Conservation (phyloP, 2,888 invertebrate genomes). For the Amphipyra tragopoginis region DNA sequence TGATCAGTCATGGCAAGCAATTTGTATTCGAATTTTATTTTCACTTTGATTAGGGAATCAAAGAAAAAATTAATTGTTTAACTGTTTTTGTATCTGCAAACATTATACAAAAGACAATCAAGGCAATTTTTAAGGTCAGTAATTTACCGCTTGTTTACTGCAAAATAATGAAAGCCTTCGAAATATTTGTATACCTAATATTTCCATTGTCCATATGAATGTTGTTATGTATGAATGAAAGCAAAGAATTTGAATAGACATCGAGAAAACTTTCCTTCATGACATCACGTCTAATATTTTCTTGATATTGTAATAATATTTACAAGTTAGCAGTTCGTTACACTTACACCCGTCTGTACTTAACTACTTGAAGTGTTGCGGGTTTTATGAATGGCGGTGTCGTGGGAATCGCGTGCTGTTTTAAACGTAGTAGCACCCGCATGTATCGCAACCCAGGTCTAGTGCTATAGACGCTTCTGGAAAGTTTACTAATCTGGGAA, state of each 20-base stretch:
- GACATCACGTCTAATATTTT: not conserved
- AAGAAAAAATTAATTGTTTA: not conserved
- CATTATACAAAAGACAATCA: too few relatives aligned
- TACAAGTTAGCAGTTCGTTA: slow-evolving; percentile 48
- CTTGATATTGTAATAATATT: not conserved
- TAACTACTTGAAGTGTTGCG: slow-evolving; percentile 45
- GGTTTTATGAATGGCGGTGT: slow-evolving; percentile 60
- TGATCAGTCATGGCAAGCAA: not conserved
- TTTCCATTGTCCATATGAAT: slow-evolving; percentile 18
- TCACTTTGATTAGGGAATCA: not conserved
- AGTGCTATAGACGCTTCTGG: slow-evolving; percentile 68
- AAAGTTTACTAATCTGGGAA: slow-evolving; percentile 81
- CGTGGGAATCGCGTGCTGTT: slow-evolving; percentile 74
- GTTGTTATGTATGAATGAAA: slow-evolving; percentile 40
- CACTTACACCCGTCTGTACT: slow-evolving; percentile 53
- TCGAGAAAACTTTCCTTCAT: slow-evolving; percentile 15
- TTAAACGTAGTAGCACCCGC: slow-evolving; percentile 60
- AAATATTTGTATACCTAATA: slow-evolving; percentile 9
- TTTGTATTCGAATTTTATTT: not conserved
- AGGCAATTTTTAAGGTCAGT: too few relatives aligned
- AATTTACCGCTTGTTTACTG: slow-evolving; percentile 4
- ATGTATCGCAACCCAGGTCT: slow-evolving; percentile 57
- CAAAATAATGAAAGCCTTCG: slow-evolving; percentile 5
- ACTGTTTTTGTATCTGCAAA: not conserved
- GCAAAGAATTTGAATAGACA: slow-evolving; percentile 24